A percentile compares a stretch with the other conserved stretches of the same genome.
Conservation (phyloP, 2,113 vertebrate genomes). For the Vulpes ferrilata region DNA sequence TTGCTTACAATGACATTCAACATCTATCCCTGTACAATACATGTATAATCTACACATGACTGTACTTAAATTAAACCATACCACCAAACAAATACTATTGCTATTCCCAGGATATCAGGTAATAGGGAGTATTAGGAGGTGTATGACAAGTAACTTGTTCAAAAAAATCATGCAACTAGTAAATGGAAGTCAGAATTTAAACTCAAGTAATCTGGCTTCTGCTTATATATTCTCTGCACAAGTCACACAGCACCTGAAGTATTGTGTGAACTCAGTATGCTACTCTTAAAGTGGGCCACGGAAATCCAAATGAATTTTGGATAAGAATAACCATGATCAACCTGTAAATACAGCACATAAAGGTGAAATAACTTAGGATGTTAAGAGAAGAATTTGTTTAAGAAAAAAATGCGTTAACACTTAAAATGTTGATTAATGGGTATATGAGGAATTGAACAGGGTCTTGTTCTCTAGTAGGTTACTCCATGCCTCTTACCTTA, state of each 20-base stretch:
- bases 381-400: background rate
- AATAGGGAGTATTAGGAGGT: background rate
- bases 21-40: background rate
- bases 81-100: background rate
- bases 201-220: background rate
- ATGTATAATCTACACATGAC: background rate
- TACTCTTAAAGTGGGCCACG: background rate
- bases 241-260: background rate
- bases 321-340: background rate
- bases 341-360: background rate
- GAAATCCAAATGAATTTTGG: conserved; percentile 8
- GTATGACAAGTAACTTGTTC: background rate
- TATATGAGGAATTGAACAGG: background rate
- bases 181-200: conserved; percentile 28
- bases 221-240: background rate
- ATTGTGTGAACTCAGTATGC: background rate
- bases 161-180: conserved; percentile 21
- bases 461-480: background rate
- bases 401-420: background rate
- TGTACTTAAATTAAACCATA: background rate
- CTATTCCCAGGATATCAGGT: background rate
- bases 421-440: background rate
- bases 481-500: background rate
- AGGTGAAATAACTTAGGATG: background rate
- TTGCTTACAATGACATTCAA: background rate